A percentile compares a stretch with the other conserved stretches of the same genome.
Conservation (phyloP, 2,113 vertebrate species). For the Mohoua ochrocephala region DNA sequence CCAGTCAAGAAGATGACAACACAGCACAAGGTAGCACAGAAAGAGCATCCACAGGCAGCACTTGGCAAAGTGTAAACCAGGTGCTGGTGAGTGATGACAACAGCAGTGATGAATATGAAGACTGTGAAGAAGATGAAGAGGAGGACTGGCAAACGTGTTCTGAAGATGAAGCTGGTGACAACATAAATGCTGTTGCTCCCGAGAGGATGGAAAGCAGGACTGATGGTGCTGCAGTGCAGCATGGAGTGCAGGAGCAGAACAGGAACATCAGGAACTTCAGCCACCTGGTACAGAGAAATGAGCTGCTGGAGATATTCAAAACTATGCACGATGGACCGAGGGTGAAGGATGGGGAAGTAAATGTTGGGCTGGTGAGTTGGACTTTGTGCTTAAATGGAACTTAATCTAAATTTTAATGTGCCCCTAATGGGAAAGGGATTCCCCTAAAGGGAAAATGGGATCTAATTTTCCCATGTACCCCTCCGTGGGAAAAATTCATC, state of each 20-base stretch:
- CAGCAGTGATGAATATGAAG: slow-evolving; percentile 69
- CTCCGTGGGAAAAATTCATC: neutral
- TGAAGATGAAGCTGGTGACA: slow-evolving; percentile 69
- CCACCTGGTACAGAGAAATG: slow-evolving; percentile 82
- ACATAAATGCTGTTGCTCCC: neutral
- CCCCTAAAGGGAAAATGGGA: too few species aligned
- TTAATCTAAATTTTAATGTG: neutral
- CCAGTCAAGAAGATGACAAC: neutral
- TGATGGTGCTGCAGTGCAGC: neutral
- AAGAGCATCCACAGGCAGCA: neutral
- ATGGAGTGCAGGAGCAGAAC: neutral
- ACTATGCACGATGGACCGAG: slow-evolving; percentile 73
- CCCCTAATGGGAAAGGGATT: too few species aligned
- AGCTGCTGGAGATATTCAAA: slow-evolving; percentile 84
- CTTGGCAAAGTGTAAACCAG: neutral
- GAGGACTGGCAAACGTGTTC: slow-evolving; percentile 87
- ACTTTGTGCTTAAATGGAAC: neutral
- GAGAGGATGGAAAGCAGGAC: neutral
- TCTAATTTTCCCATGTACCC: neutral
- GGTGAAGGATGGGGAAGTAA: slow-evolving; percentile 84
- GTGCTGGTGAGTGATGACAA: slow-evolving; percentile 20
- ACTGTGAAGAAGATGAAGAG: slow-evolving; percentile 78
- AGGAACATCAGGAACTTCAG: slow-evolving; percentile 75
- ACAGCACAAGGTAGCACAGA: neutral
- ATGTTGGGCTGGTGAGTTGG: slow-evolving; percentile 89